Conservation (phyloP, 2,888 invertebrate species). For the Caenorhabditis angaria region DNA sequence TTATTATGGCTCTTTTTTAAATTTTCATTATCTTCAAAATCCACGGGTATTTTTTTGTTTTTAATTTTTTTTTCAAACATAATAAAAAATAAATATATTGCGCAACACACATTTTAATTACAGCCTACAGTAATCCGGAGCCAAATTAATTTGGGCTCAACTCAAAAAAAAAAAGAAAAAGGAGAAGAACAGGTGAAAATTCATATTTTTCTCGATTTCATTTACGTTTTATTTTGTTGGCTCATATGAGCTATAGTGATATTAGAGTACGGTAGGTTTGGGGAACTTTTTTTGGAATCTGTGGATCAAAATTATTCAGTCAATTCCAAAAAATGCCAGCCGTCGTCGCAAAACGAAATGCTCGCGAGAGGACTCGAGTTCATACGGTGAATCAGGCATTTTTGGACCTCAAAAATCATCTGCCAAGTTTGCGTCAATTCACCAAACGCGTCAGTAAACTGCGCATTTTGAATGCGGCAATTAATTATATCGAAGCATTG, state of each 20-base stretch:
- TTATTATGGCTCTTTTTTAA: conserved; percentile 16
- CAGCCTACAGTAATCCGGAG: conserved; percentile 40
- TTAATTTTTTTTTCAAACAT: conserved; percentile 16
- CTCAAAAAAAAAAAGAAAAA: too few species aligned
- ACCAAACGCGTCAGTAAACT: conserved; percentile 69
- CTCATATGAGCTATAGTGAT: not conserved
- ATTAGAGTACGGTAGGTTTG: not conserved
- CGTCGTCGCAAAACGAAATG: conserved; percentile 70
- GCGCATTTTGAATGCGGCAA: conserved; percentile 65
- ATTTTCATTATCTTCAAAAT: conserved; percentile 6
- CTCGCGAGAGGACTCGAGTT: conserved; percentile 68
- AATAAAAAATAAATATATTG: conserved; percentile 31
- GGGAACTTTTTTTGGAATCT: not conserved
- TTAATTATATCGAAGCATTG: conserved; percentile 66
- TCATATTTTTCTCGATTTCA: conserved; percentile 8
- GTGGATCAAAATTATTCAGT: not conserved
- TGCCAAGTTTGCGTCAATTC: conserved; percentile 62
- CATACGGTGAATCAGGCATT: conserved; percentile 69
- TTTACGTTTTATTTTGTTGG: conserved; percentile 5
- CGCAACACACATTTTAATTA: not conserved
- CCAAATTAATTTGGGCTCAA: conserved; percentile 40
- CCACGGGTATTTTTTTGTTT: conserved; percentile 5
- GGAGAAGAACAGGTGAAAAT: conserved; percentile 39
- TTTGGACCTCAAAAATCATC: conserved; percentile 57
- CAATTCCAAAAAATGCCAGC: conserved; percentile 28